Evolutionary conservation across 2,797 vertebrate genomes (phyloP), one percentile per base, ranked within the genome.

Genomic region (Xenops minutus): DNA sequence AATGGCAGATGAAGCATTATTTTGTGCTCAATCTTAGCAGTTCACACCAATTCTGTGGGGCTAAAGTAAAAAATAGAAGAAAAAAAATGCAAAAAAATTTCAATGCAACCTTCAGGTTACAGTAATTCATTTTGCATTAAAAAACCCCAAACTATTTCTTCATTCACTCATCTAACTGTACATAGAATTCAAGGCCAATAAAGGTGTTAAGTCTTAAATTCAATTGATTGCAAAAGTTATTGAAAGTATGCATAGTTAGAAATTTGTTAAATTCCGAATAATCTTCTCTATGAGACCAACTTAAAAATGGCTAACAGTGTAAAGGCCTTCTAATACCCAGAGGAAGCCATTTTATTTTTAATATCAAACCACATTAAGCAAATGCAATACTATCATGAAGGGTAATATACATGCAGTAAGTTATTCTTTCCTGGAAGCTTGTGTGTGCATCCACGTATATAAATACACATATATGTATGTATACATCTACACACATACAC

Each of bases 291-390:
- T 27, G 11, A 92, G 23, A 23, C 32, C 63, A 71, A 89, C n/a
- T 88, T 77, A 49, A 92, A 93, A 91, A 95, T 84, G 73, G 85
- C 87, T 72, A 82, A 85, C 91, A 85, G 32, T 61, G 37, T 77
- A 92, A 93, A 91, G 82, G 41, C 49, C 14, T 79, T 71, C 41
- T 71, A 83, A 80, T 61, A 75, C 34, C 46, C 61, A 83, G 43
- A 89, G 87, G 92, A 96, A 92, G 93, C 95, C 95, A 96, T 97
- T 93, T 96, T 91, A 95, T 92, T 96, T 83, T 62, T 69, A 87
- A 83, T 80, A 91, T 82, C 68, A 91, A 94, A 68, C 21, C 29
- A 41, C 34, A 94, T 46, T 61, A 87, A 82, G 27, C 26, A 92
- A 85, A 88, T 59, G 12, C 58, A 91, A 44, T 37, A 39, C 36